Evolutionary conservation across 2,113 vertebrate genomes (phyloP).

Genomic region (Gallinago paraguaiae): DNA sequence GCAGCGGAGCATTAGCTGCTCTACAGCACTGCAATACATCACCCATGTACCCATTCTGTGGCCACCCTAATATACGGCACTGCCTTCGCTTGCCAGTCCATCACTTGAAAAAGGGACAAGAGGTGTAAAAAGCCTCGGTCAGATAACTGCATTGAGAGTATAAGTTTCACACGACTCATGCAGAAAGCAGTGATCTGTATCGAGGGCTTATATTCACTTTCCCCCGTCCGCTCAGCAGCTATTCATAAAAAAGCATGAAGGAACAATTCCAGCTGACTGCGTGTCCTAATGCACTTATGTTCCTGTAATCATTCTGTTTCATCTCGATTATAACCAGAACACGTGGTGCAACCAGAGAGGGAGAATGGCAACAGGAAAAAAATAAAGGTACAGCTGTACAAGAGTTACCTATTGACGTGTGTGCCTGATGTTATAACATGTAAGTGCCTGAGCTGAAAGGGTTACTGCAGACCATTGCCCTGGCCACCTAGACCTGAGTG

Average conservation of each 20-base stretch:
- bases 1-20: neutral
- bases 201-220: neutral
- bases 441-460: neutral
- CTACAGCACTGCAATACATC: slow-evolving; percentile 3
- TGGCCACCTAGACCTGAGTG: neutral
- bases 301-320: neutral
- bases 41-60: neutral
- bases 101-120: slow-evolving; percentile 12
- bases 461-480: neutral
- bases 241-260: slow-evolving; percentile 10
- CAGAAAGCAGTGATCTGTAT: neutral
- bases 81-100: neutral
- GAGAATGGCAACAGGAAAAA: neutral
- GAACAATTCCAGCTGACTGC: slow-evolving; percentile 28
- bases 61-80: neutral
- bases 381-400: neutral
- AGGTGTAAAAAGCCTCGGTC: slow-evolving; percentile 13
- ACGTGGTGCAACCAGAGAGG: neutral
- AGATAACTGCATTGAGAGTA: neutral
- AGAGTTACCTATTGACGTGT: neutral
- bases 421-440: neutral
- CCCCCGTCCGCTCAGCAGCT: neutral
- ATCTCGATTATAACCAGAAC: neutral
- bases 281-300: neutral
- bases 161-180: neutral